A percentile compares a stretch with the other conserved stretches of the same genome.
Conservation (phyloP, 2,888 invertebrate genomes). For the Zootermopsis nevadensis region DNA sequence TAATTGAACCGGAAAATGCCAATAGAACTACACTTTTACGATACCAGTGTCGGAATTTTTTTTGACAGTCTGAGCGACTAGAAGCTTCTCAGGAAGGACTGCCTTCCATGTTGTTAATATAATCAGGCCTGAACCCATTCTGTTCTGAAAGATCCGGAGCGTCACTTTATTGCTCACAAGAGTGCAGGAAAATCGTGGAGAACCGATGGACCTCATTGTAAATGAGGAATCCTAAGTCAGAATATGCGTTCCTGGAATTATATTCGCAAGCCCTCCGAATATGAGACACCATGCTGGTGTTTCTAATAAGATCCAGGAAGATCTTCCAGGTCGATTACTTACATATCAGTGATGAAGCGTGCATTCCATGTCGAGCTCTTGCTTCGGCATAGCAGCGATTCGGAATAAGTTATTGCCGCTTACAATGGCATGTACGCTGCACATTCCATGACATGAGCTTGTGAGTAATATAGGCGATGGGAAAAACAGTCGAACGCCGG, state of each 20-base stretch:
- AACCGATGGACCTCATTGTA: not conserved
- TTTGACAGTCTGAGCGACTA: no score
- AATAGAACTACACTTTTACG: no score
- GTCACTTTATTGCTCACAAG: not conserved
- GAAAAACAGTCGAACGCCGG: not conserved
- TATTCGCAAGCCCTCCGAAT: not conserved
- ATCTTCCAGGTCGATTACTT: conserved; percentile 15
- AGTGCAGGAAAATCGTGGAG: not conserved
- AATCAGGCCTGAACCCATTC: not conserved
- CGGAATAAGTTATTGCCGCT: conserved; percentile 26
- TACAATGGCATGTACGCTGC: conserved; percentile 9
- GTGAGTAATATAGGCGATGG: not conserved
- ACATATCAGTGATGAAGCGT: conserved; percentile 19
- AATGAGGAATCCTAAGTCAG: not conserved
- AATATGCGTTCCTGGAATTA: not conserved
- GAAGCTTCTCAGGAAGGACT: no score
- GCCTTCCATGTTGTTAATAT: no score
- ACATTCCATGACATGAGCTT: not conserved
- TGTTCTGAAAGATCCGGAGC: not conserved
- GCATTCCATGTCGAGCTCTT: conserved; percentile 24
- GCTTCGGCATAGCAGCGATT: not conserved
- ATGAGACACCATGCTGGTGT: not conserved
- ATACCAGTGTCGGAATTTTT: no score
- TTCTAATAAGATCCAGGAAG: not conserved
- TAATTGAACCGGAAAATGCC: no score